These are phyloP conservation scores for Danaus melanippus DNA, from an alignment of 1,140 invertebrate genomes.

Conservation along the genomic window DNA sequence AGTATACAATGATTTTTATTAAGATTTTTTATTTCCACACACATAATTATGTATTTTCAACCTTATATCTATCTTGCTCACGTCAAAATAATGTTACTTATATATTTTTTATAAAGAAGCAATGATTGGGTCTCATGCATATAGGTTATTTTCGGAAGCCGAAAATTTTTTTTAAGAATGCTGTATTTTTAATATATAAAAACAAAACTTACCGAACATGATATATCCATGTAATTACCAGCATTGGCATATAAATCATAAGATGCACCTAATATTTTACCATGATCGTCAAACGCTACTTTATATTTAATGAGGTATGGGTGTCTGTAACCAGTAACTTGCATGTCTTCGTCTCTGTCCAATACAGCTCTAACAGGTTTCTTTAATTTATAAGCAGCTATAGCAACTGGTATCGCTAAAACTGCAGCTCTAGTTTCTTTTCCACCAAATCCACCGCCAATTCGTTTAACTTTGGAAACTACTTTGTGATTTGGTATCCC, in stretches of 20 bases:
- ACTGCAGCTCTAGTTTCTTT: constrained; percentile 80
- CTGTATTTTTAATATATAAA: no score
- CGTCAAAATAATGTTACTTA: no score
- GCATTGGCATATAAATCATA: constrained; percentile 79
- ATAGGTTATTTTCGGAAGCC: no score
- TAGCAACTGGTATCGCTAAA: constrained; percentile 70
- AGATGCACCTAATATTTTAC: constrained; percentile 75
- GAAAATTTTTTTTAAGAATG: no score
- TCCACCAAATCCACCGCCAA: constrained; percentile 90
- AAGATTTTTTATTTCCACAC: no score
- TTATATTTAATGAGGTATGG: constrained; percentile 85
- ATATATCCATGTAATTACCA: constrained; percentile 81
- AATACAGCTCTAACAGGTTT: constrained; percentile 82
- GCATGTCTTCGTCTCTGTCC: constrained; percentile 90
- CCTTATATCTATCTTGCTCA: no score
- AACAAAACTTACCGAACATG: constrained; percentile 72
- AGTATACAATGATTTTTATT: no score
- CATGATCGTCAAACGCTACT: constrained; percentile 78
- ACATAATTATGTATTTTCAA: no score
- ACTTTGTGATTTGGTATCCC: constrained; percentile 79
- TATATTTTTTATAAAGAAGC: no score
- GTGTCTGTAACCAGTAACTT: constrained; percentile 82
- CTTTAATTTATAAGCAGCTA: constrained; percentile 75
- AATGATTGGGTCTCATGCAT: no score
- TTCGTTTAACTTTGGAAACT: constrained; percentile 78